Base-by-base conservation (phyloP, 2,888 invertebrate species). In the Macropis europaea region DNA sequence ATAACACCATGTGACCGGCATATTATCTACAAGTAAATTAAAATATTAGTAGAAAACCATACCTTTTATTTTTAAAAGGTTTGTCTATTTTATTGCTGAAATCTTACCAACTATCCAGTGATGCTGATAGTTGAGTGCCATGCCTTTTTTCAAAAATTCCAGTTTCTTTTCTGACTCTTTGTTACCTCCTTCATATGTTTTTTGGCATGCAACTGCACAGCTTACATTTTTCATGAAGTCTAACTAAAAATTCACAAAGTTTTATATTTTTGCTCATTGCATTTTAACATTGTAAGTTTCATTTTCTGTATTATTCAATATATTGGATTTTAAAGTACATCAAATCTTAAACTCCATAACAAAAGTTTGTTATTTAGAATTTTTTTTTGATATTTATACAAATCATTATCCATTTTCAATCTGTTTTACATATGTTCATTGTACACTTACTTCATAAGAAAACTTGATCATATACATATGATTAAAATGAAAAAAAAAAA, bases 1-100 rank as follows among this genome's bases (percentile, higher is more conserved):
- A 90, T 97, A 98, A 90, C 99, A 99, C 96, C 97, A 99, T 0
- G 99, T 99, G 1, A 99, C 96, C 0, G 99, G 99, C 99, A 99
- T 99, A 89, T 99, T 99, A 91, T 99, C 99, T 90, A 91, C 76
- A 82, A 92, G 67, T 60, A 56, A 40, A 42, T 53, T 11, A 38
- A 59, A 36, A 32, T n/a, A 45, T 3, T 19, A 28, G 53, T 32
- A 30, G 40, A 9, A n/a, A 1, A 4, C 1, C 1, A 1, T 7
- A n/a, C 3, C 2, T 9, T 26, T 0, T 17, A 32, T 13, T 6
- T 6, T 32, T 34, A 13, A 11, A 6, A 15, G 28, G 9, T 13
- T 0, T 7, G 30, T 43, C 6, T 7, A 11, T 26, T 68, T 17
- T 19, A 19, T 28, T 3, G 7, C 11, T 13, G 13, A 17, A 4